Percentiles rank a stretch among this genome's conserved stretches.
These are phyloP conservation scores for Chaenogobius annularis DNA, from an alignment of 2,113 vertebrate genomes.

Conservation along the genomic window DNA sequence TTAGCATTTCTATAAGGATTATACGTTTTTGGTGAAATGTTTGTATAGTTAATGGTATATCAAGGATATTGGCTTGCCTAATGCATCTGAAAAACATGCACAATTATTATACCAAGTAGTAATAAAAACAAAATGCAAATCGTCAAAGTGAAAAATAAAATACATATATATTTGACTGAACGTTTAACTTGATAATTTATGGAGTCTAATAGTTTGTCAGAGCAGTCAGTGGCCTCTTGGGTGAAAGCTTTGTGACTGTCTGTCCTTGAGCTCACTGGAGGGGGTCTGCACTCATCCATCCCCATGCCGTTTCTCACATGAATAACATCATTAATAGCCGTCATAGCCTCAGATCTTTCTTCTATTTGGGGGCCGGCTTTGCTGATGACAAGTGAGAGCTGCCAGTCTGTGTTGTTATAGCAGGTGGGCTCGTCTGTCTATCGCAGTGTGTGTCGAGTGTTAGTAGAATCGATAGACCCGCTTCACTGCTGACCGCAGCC, in stretches of 20 bases:
- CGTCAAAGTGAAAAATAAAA: neutral
- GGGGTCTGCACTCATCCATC: slow-evolving; percentile 47
- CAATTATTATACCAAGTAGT: no score
- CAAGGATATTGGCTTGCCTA: no score
- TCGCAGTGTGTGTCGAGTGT: slow-evolving; percentile 8
- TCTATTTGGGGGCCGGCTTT: slow-evolving; percentile 32
- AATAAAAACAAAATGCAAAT: neutral
- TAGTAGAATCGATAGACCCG: slow-evolving; percentile 3
- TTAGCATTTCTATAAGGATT: no score
- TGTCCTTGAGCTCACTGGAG: slow-evolving; percentile 58
- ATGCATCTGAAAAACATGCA: no score
- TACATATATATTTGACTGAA: neutral
- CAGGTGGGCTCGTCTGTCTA: slow-evolving; percentile 8
- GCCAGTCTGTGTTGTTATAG: slow-evolving; percentile 31
- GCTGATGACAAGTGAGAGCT: slow-evolving; percentile 26
- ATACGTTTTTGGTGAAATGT: no score
- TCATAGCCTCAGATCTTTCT: slow-evolving; percentile 3
- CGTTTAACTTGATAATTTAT: neutral
- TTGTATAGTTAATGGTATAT: no score
- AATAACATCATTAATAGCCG: slow-evolving; percentile 57
- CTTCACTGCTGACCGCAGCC: neutral
- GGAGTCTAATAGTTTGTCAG: slow-evolving; percentile 16
- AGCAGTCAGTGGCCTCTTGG: slow-evolving; percentile 50
- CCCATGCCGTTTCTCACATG: slow-evolving; percentile 26
- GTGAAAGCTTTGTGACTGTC: slow-evolving; percentile 33